Percentiles rank a stretch among this genome's conserved stretches.
Evolutionary conservation across 2,113 vertebrate genomes (phyloP).

Genomic region (human): GRCh38 chr4:169835501-169836000

Average conservation of each 20-base stretch:
- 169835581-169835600: background rate
- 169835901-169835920: background rate
- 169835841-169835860: background rate
- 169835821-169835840: background rate
- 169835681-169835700: background rate
- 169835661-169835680: background rate
- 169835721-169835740: slow-evolving; percentile 7
- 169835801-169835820: background rate
- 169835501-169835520: background rate
- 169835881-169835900: background rate
- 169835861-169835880: background rate
- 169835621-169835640: slow-evolving; percentile 29
- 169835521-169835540: too few species aligned
- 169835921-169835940: background rate
- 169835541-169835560: background rate
- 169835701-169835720: background rate
- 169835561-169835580: background rate
- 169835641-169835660: slow-evolving; percentile 53
- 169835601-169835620: slow-evolving; percentile 3
- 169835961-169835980: background rate
- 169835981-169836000: background rate
- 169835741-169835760: background rate
- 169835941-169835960: background rate
- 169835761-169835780: slow-evolving; percentile 30
- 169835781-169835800: background rate